Evolutionary conservation across 2,888 invertebrate genomes (phyloP), one percentile per base, ranked within the genome.

Genomic region (Yponomeuta evonymella): DNA sequence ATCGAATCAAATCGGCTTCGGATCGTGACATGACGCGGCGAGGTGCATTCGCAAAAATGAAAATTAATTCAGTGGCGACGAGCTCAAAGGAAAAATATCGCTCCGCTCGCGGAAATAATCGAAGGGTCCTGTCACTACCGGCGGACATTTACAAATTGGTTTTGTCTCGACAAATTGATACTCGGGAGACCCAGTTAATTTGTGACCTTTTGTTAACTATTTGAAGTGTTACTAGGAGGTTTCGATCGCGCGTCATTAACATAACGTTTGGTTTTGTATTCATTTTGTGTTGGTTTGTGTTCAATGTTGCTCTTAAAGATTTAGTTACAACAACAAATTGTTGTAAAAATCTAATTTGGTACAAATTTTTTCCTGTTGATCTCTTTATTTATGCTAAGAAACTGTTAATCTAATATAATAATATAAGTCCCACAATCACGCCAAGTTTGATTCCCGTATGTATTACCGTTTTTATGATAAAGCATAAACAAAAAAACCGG

Each of bases 31-130:
- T 12, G 51, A 58, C 51, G 51, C 15, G 51, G 51, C 51, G 51
- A 15, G 51, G 12, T 58, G 51, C 51, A 58, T 58, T 58, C 51
- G 51, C 3, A 74, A 76, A 76, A 73, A 70, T 70, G 48, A 15
- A 62, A 70, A 70, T 70, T 70, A 62, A 70, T 43, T 33, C 69
- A 51, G 11, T 11, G 64, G 43, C 43, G 67, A 67, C 67, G 51
- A 12, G 33, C 33, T 67, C 67, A 36, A 67, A 67, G 67, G 33
- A 67, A 43, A 67, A 67, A n/a, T 67, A 36, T 67, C 51, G 51
- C 51, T 15, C 51, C 51, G 51, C 51, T 58, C 51, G 3, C 51
- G 15, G 51, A 58, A 15, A 43, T 43, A 43, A 58, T 58, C 51
- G 51, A 58, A 58, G 51, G 51, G 51, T 15, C 43, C 15, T 15